Evolutionary conservation across 2,797 vertebrate species (phyloP), one percentile per base, ranked within the genome.

Genomic region (Tragopan temminckii): DNA sequence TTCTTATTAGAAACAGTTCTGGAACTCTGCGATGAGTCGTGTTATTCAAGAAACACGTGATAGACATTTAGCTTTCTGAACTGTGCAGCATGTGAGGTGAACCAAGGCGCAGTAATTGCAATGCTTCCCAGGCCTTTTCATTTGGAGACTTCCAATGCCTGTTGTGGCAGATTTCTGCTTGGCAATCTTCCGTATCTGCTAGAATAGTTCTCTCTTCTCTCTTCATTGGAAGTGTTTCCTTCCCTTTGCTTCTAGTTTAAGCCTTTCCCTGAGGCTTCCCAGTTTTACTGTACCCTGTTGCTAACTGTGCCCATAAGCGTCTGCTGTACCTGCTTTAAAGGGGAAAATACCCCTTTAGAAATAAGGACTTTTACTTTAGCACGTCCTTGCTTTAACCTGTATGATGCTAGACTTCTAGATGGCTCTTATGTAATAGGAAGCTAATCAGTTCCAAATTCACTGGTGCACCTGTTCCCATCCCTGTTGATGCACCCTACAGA

Each of bases 101-200:
- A 93, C 79, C 86, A 90, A 93, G 79, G 69, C 66, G 0, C 55
- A 80, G 62, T 88, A 94, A 95, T 88, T 90, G 84, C 87, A 83
- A 13, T 35, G 67, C 85, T 95, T 95, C 82, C 69, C 90, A 92
- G 89, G 63, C 81, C 77, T 88, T 90, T 95, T 94, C 69, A 80
- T 80, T 38, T 93, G 62, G 72, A 89, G 46, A 6, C 33, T 89
- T 93, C 70, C 62, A 83, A 8, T 36, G 82, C 67, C 72, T 92
- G 69, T 76, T 79, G 72, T 63, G 69, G 55, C 62, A 91, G 85
- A 92, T 83, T 79, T 70, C 66, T 69, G 13, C 72, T 90, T 95
- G 93, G 93, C 85, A 85, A 50, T 71, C 93, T 94, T 93, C 88
- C 84, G 78, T 53, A 43, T 69, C 62, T 62, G 16, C 58, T 89